Percentiles rank a stretch among this genome's conserved stretches.
Evolutionary conservation across 2,888 invertebrate species (phyloP).

Genomic region (Salticus scenicus): DNA sequence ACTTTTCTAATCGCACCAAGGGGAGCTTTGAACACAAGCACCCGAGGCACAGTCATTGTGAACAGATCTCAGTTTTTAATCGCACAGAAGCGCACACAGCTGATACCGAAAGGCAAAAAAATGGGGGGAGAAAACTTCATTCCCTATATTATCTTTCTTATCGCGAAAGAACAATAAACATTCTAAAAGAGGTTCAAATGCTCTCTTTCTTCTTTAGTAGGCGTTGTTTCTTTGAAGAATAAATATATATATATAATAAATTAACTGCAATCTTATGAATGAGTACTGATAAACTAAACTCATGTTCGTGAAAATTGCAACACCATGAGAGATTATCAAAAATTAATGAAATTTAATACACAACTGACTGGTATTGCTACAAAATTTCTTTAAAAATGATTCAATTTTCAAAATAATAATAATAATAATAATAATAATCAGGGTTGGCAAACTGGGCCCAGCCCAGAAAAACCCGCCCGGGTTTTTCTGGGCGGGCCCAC

Average conservation of each 20-base stretch:
- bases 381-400: too few relatives aligned
- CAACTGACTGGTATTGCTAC: too few relatives aligned
- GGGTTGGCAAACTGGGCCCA: too few relatives aligned
- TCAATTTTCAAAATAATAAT: too few relatives aligned
- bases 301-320: too few relatives aligned
- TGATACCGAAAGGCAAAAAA: constrained; percentile 4
- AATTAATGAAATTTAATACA: too few relatives aligned
- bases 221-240: neutral
- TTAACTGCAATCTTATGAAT: too few relatives aligned
- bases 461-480: too few relatives aligned
- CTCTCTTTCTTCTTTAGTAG: neutral
- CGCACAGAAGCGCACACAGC: neutral
- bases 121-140: constrained; percentile 1
- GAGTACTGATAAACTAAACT: too few relatives aligned
- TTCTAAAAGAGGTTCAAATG: constrained; percentile 9
- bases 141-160: constrained; percentile 37
- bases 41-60: constrained; percentile 52
- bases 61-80: constrained; percentile 25
- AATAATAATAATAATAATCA: too few relatives aligned
- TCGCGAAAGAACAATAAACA: constrained; percentile 57
- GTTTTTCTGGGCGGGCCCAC: too few relatives aligned
- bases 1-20: constrained; percentile 25
- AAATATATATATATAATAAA: neutral
- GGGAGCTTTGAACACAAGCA: constrained; percentile 25
- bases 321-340: too few relatives aligned